phyloP scores from a whole-genome alignment of 2,888 invertebrate species.

The Drosophila phalerata region DNA sequence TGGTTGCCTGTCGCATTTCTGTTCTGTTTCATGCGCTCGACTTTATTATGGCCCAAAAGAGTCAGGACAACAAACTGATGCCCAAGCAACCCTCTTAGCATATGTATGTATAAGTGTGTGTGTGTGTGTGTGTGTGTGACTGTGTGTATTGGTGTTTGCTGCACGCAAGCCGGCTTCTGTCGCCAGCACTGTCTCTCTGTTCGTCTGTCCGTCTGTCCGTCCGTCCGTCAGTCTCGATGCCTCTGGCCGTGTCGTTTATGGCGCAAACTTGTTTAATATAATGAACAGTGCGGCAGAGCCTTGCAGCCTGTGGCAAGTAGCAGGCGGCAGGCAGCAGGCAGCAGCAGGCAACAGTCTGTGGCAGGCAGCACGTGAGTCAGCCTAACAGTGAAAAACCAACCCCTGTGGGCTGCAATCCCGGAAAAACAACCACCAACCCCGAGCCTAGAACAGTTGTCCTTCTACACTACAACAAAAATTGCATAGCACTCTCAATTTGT shows the following conservation, averaged over 20 bases:
- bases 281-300: constrained; percentile 68
- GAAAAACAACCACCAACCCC: constrained; percentile 69
- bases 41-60: constrained; percentile 72
- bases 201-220: background rate
- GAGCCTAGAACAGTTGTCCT: constrained; percentile 18
- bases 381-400: constrained; percentile 62
- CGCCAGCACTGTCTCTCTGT: constrained; percentile 25
- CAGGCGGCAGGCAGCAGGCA: constrained; percentile 18
- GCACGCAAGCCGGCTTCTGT: constrained; percentile 61
- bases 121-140: constrained; percentile 10
- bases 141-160: constrained; percentile 18
- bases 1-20: constrained; percentile 54
- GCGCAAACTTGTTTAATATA: constrained; percentile 80
- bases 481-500: constrained; percentile 40
- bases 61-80: constrained; percentile 44
- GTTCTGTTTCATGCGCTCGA: constrained; percentile 60
- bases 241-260: constrained; percentile 74
- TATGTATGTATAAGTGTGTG: constrained; percentile 10
- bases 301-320: constrained; percentile 48
- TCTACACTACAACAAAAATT: constrained; percentile 19
- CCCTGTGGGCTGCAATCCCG: constrained; percentile 57
- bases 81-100: constrained; percentile 57
- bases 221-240: constrained; percentile 47
- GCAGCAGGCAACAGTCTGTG: constrained; percentile 22
- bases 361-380: constrained; percentile 76